phyloP scores from a whole-genome alignment of 64 coral and sea anemone genomes.

The Dendronephthya gigantea region DNA sequence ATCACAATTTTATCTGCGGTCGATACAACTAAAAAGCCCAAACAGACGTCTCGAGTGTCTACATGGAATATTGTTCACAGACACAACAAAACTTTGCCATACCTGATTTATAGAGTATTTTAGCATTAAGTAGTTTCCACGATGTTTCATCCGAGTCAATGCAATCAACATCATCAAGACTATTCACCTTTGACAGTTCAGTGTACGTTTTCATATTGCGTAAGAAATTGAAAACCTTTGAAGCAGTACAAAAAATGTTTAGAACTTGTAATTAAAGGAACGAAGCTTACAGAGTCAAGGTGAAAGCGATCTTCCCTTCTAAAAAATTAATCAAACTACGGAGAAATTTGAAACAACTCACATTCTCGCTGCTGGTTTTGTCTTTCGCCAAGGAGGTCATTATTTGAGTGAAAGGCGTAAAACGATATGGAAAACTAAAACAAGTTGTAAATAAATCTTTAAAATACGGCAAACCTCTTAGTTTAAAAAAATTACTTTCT shows the following conservation, averaged over 20 bases:
- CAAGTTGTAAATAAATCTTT: too few relatives aligned
- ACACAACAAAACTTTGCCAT: not conserved
- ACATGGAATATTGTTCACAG: not conserved
- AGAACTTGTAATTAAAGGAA: too few relatives aligned
- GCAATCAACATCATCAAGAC: slow-evolving; percentile 72
- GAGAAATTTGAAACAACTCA: not conserved
- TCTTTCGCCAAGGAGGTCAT: slow-evolving; percentile 42
- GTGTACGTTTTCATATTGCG: slow-evolving; percentile 62
- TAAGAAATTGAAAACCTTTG: slow-evolving; percentile 65
- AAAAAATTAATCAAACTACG: too few relatives aligned
- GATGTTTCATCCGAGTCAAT: slow-evolving; percentile 52
- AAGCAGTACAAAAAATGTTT: not conserved
- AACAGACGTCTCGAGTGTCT: not conserved
- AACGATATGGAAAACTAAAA: slow-evolving; percentile 59
- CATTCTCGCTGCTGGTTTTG: not conserved
- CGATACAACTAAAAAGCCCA: not conserved
- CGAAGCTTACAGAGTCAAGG: too few relatives aligned
- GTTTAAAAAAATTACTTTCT: too few relatives aligned
- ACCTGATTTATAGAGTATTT: slow-evolving; percentile 65
- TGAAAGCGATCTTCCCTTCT: too few relatives aligned
- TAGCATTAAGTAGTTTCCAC: slow-evolving; percentile 72
- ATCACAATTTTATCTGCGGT: slow-evolving; percentile 31
- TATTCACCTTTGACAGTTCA: slow-evolving; percentile 71
- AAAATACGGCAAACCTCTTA: too few relatives aligned
- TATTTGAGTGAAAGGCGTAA: slow-evolving; percentile 55